Conservation (phyloP, 2,888 invertebrate species). For the Eilema sororculum region DNA sequence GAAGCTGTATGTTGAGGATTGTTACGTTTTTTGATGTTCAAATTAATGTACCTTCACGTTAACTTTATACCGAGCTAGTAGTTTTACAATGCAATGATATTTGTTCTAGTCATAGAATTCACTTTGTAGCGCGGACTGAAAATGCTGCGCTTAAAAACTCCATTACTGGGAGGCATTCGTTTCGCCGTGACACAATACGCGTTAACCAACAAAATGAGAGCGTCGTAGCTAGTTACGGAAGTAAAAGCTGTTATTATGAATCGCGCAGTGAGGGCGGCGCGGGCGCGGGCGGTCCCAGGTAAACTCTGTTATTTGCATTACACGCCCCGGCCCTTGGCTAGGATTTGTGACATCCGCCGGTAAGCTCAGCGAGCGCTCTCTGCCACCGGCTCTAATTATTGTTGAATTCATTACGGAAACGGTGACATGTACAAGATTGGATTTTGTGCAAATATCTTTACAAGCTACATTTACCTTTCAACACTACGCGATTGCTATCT, state of each 20-base stretch:
- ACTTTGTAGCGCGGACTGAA: conserved; percentile 69
- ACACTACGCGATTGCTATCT: conserved; percentile 49
- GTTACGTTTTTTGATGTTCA: too few species aligned
- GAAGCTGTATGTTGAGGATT: neutral
- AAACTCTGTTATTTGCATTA: conserved; percentile 80
- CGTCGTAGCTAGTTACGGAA: conserved; percentile 81
- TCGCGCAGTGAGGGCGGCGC: conserved; percentile 60
- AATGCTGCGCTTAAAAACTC: conserved; percentile 80
- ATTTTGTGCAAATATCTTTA: conserved; percentile 61
- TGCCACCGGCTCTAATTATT: conserved; percentile 69
- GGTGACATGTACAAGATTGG: conserved; percentile 65
- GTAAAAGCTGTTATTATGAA: conserved; percentile 83
- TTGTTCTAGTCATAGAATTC: conserved; percentile 76
- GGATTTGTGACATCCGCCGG: conserved; percentile 81
- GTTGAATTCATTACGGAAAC: conserved; percentile 67
- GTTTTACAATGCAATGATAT: conserved; percentile 70
- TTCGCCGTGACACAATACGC: conserved; percentile 79
- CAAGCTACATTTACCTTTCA: conserved; percentile 51
- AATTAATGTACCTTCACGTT: too few species aligned
- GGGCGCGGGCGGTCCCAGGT: conserved; percentile 64
- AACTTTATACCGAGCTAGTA: conserved; percentile 29
- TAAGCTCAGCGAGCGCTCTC: conserved; percentile 68
- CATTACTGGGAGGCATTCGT: conserved; percentile 79
- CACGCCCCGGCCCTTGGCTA: conserved; percentile 74
- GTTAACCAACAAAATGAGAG: conserved; percentile 82